Conservation (phyloP, 1,140 invertebrate species). For the Pantala flavescens region DNA sequence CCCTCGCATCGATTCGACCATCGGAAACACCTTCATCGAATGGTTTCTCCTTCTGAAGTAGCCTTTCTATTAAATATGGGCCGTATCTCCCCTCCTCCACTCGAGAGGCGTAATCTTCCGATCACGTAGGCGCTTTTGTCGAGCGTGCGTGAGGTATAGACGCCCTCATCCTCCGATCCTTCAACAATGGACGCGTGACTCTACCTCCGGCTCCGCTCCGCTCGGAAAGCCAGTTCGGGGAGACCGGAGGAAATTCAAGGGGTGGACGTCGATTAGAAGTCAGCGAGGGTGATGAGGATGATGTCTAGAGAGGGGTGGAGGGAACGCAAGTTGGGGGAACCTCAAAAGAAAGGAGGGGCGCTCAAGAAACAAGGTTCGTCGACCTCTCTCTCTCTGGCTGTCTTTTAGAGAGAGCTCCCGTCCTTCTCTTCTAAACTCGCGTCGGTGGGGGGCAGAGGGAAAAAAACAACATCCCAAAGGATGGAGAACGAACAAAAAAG, state of each 20-base stretch:
- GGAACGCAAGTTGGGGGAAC: no score
- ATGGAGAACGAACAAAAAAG: background rate
- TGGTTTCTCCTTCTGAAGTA: no score
- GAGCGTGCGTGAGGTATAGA: background rate
- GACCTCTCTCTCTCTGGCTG: background rate
- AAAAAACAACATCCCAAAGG: background rate
- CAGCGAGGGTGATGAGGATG: background rate
- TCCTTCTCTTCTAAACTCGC: no score
- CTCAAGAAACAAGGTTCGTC: background rate
- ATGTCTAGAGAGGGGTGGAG: background rate
- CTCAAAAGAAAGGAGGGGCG: background rate
- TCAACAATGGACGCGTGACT: background rate
- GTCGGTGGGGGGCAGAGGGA: background rate
- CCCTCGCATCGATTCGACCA: no score
- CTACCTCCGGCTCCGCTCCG: no score
- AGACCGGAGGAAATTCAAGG: background rate
- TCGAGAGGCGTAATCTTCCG: background rate
- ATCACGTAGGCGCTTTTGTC: background rate
- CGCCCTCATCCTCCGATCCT: background rate
- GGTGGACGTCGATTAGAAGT: background rate
- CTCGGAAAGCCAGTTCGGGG: no score
- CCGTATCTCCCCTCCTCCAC: no score
- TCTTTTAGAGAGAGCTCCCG: no score
- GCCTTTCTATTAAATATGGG: no score
- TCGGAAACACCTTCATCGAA: no score